Evolutionary conservation across 2,113 vertebrate genomes (phyloP), one percentile per base, ranked within the genome.

Genomic region (Mungos mungo): DNA sequence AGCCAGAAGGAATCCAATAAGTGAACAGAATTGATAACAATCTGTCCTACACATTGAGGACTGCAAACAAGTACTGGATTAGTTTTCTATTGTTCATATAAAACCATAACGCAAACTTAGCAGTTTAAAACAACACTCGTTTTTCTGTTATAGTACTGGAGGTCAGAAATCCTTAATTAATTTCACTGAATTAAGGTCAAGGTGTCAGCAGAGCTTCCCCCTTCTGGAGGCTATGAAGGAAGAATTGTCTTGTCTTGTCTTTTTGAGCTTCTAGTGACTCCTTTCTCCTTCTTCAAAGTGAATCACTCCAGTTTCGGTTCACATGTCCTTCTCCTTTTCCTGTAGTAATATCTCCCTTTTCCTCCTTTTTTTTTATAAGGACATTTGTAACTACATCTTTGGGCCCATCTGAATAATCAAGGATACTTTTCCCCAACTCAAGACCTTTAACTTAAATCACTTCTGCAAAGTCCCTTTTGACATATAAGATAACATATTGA

Each of bases 31-130:
- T 16, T 8, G 29, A 2, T 45, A 41, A 41, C 6, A 38, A 1
- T 11, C 52, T 21, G 9, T 19, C 8, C 3, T n/a, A 0, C 18
- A 38, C 19, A 5, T 0, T 1, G 29, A 47, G 10, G 29, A 12
- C 4, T 7, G 21, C 33, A 35, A 13, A 18, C 25, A 7, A 23
- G 9, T 2, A 2, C 50, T 66, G 6, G 4, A 7, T 81, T 10
- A 0, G 1, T 79, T 68, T 57, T 16, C 68, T 33, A 13, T 11
- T 8, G 18, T 45, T 76, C 21, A n/a, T 15, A 2, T 65, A 31
- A 68, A 87, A 88, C 57, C 33, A 47, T 7, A 68, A 31, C 31
- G 3, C 33, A 5, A 7, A 35, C 5, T 15, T 0, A 31, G 16
- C 18, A 12, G 21, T 38, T 86, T 38, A 71, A 71, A 57, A 80